A percentile compares a stretch with the other conserved stretches of the same genome.
phyloP scores from a whole-genome alignment of 2,113 vertebrate species.

The Athene cunicularia region DNA sequence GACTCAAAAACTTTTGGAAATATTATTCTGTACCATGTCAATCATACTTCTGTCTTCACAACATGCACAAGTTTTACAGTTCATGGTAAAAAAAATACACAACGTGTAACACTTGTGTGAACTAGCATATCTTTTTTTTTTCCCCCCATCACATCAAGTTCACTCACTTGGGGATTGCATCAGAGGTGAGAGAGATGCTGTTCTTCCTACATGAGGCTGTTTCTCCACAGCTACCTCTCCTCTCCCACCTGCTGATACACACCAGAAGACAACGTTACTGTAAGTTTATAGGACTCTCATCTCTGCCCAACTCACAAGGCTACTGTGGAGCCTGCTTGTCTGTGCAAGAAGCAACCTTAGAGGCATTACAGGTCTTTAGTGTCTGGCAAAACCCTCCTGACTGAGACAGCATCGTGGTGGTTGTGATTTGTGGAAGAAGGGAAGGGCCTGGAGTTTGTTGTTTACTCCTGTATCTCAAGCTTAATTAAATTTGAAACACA shows the following conservation, averaged over 20 bases:
- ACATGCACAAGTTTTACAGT: not conserved
- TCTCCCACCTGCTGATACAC: not conserved
- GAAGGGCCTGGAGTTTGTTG: not conserved
- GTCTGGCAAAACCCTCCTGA: not conserved
- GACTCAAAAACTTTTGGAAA: not conserved
- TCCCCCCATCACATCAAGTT: not conserved
- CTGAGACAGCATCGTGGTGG: not conserved
- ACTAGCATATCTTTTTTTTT: not conserved
- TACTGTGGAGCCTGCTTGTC: not conserved
- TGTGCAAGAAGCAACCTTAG: not conserved
- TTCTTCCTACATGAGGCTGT: accelerated
- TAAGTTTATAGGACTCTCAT: not conserved
- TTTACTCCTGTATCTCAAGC: not conserved
- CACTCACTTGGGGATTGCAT: not conserved
- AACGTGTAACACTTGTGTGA: accelerated
- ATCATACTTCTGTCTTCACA: not conserved
- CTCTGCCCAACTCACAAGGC: not conserved
- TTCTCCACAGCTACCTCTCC: not conserved
- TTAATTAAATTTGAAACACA: not conserved
- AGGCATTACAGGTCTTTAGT: not conserved
- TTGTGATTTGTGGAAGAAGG: not conserved
- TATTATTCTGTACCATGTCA: not conserved
- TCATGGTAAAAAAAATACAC: not conserved
- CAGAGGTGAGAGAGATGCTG: accelerated
- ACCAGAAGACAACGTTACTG: not conserved